Evolutionary conservation across 2,113 vertebrate genomes (phyloP), one percentile per base, ranked within the genome.

Genomic region (Lepidiolamprologus cunningtoni): DNA sequence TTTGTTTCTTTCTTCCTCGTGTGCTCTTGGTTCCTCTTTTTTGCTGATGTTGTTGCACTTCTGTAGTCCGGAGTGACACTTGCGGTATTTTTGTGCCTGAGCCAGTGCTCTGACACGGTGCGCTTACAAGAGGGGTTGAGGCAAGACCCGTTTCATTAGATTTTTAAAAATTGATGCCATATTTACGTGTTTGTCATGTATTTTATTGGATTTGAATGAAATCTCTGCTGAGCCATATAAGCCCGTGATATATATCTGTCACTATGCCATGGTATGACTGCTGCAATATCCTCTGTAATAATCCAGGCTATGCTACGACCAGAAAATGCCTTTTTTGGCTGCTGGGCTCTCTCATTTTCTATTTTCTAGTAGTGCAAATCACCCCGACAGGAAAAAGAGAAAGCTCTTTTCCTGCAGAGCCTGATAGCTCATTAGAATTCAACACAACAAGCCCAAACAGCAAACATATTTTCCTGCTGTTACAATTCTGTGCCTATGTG

Each of bases 391-490:
- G 89, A 88, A 87, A 85, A 88, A 88, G 84, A 90, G 89, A 91
- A 92, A 89, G 85, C 88, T 86, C 76, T 80, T 80, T 90, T 92
- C 86, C 94, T 54, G 90, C 89, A 89, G 87, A 94, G 89, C 88
- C 76, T 93, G 93, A 92, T 94, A 91, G 89, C 92, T 95, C 94
- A 96, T 95, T 95, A 95, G 89, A 85, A 95, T 96, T 95, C 95
- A 94, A 90, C 92, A 90, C 94, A 91, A 93, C 89, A 84, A 93
- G 90, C 85, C 90, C 90, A 94, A 94, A 95, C 92, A 93, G 93
- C 91, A 95, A 96, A 96, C 95, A 94, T 94, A 95, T 96, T 95
- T 94, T 76, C 93, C 87, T 81, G 90, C 94, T 94, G 93, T 94
- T 94, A 90, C 90, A 91, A 89, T 94, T 91, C 89, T 93, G 61